These are phyloP conservation scores for Xenopus petersii DNA, from an alignment of 2,797 vertebrate species.

Conservation along the genomic window DNA sequence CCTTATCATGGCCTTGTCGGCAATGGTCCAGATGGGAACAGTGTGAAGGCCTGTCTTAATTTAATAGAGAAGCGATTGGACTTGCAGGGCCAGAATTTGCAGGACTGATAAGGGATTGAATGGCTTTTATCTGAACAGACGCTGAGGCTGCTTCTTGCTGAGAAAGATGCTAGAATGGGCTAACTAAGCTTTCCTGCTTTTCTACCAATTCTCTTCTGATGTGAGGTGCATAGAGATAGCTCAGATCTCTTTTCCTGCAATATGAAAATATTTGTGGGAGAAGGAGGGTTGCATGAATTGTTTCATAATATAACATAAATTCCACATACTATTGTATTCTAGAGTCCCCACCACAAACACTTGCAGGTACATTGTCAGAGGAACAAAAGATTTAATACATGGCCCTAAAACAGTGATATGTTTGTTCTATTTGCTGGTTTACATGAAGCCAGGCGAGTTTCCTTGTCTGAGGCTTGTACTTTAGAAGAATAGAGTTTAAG, in stretches of 20 bases:
- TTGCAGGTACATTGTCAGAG: no score
- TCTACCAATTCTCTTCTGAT: not conserved
- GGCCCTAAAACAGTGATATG: no score
- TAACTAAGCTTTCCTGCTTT: constrained; percentile 2
- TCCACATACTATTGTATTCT: not conserved
- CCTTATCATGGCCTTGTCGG: constrained; percentile 32
- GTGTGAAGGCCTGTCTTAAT: constrained; percentile 34
- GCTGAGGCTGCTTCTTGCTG: not conserved
- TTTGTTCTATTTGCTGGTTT: no score
- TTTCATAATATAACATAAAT: not conserved
- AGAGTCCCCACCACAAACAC: not conserved
- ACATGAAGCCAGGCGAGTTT: no score
- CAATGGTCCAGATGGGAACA: constrained; percentile 24
- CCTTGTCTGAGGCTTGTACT: no score
- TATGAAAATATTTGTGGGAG: not conserved
- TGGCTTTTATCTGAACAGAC: constrained; percentile 22
- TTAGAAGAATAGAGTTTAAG: no score
- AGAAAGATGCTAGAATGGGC: constrained; percentile 8
- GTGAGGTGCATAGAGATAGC: not conserved
- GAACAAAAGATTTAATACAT: no score
- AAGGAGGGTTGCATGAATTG: not conserved
- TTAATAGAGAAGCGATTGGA: constrained; percentile 30
- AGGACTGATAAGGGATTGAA: constrained; percentile 23
- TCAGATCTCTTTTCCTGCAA: not conserved
- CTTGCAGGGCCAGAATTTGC: constrained; percentile 10